Percentiles rank a stretch among this genome's conserved stretches.
phyloP scores from a whole-genome alignment of 1,140 invertebrate species.

The Oncopodura yosiiana region DNA sequence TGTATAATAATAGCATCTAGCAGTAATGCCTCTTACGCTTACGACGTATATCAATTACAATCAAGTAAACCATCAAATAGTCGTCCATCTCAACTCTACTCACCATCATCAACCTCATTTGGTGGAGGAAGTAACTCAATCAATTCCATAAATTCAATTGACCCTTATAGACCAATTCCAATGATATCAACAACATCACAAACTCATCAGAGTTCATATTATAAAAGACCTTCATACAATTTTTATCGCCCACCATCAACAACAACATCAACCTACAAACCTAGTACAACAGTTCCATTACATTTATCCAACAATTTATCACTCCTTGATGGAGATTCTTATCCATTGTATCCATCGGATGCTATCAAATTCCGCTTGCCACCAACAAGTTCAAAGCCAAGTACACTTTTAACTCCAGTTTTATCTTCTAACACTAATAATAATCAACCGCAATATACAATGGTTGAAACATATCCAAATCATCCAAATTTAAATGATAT shows the following conservation, averaged over 20 bases:
- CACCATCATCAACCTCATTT: too few relatives aligned
- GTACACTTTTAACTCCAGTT: background rate
- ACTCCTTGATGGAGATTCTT: conserved; percentile 19
- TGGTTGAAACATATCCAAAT: conserved; percentile 14
- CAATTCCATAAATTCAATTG: too few relatives aligned
- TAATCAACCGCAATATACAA: conserved; percentile 2
- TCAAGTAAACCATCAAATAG: background rate
- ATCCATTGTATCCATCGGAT: conserved; percentile 33
- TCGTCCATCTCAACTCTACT: background rate
- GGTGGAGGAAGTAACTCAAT: too few relatives aligned
- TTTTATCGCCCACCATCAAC: conserved; percentile 22
- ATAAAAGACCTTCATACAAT: conserved; percentile 34
- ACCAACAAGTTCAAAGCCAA: conserved; percentile 6
- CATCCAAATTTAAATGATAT: conserved; percentile 23
- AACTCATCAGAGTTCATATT: conserved; percentile 21
- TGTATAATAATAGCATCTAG: conserved; percentile 13
- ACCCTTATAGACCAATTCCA: conserved; percentile 27
- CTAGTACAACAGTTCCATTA: conserved; percentile 26
- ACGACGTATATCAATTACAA: background rate
- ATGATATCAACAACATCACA: conserved; percentile 12
- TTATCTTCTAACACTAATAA: background rate
- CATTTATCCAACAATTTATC: conserved; percentile 1
- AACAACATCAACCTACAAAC: conserved; percentile 23
- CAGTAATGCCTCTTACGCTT: conserved; percentile 16
- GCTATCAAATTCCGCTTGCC: conserved; percentile 21